Base-by-base conservation (phyloP, 2,113 vertebrate genomes). In the Planiliza haematocheilus region DNA sequence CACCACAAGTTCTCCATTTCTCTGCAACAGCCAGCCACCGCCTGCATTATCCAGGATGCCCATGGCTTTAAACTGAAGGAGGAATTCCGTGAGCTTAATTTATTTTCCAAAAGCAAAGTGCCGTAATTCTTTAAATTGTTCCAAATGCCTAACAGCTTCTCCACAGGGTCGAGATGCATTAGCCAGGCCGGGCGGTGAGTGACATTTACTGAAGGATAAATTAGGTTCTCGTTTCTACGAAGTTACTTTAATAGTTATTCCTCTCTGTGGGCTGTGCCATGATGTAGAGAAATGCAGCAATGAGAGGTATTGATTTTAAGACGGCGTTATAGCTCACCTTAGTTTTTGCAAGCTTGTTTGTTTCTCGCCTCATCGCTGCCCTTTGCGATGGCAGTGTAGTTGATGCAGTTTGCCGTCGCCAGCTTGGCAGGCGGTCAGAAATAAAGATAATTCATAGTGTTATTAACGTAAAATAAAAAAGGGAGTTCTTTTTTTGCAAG, bases 251-350 rank as follows among this genome's bases (percentile, higher is more conserved):
- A 53, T 66, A 2, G 39, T 58, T 78, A 30, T 70, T 55, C 71
- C 20, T 46, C 42, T 70, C 51, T 2, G 36, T 2, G 38, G 55
- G 50, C 49, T 55, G 18, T 52, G 55, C 18, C 41, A 3, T 3
- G 42, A 13, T 21, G 5, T 36, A 13, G 57, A 79, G 24, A 81
- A 77, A 81, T 59, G 74, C 41, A 65, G 66, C 66, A 42, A 57
- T 36, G 78, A 64, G 56, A 46, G 7, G 34, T 74, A 81, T 87
- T 81, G 89, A 87, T 86, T 83, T 60, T 61, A 8, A 58, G 37
- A 69, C 42, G 10, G 38, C 63, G 70, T 55, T 80, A 38, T 57
- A 59, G 68, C 72, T 88, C 63, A 73, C 76, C 81, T 67, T 48
- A 66, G 58, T 64, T 30, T 82, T 66, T 75, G 66, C 70, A 59